Conservation (phyloP, 1,140 invertebrate species). For the Meloidogyne floridensis region DNA sequence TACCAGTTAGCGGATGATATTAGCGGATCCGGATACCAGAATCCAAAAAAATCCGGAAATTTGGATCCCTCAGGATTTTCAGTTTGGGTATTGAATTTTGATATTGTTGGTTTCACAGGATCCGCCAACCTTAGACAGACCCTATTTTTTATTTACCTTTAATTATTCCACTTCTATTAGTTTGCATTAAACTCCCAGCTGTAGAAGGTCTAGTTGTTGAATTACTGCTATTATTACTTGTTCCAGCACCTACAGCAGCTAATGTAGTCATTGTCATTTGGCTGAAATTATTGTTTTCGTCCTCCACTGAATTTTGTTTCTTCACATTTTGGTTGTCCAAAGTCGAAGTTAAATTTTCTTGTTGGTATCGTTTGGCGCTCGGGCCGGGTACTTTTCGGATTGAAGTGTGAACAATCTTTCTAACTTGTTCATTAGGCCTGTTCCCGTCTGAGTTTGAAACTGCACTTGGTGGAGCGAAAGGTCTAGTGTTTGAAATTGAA, state of each 20-base stretch:
- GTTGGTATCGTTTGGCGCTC: background rate
- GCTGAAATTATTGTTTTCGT: background rate
- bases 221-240: background rate
- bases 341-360: background rate
- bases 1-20: too few species aligned
- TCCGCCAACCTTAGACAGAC: too few species aligned
- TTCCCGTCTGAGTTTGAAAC: slow-evolving; percentile 50
- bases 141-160: background rate
- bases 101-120: too few species aligned
- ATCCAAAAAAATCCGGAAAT: too few species aligned
- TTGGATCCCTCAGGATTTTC: too few species aligned
- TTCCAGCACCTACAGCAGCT: background rate
- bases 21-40: too few species aligned
- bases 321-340: background rate
- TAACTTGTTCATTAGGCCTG: background rate
- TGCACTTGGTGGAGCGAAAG: slow-evolving; percentile 49
- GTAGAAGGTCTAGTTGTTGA: slow-evolving; percentile 16
- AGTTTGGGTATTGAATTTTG: too few species aligned
- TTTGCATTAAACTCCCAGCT: background rate
- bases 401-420: background rate
- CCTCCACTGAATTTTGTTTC: slow-evolving; percentile 12
- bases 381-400: background rate
- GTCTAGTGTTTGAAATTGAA: slow-evolving; percentile 45
- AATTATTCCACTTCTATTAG: slow-evolving; percentile 1
- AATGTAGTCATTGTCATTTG: slow-evolving; percentile 2